These are phyloP conservation scores for Melanaphis sacchari DNA, from an alignment of 1,140 invertebrate genomes.

Conservation along the genomic window DNA sequence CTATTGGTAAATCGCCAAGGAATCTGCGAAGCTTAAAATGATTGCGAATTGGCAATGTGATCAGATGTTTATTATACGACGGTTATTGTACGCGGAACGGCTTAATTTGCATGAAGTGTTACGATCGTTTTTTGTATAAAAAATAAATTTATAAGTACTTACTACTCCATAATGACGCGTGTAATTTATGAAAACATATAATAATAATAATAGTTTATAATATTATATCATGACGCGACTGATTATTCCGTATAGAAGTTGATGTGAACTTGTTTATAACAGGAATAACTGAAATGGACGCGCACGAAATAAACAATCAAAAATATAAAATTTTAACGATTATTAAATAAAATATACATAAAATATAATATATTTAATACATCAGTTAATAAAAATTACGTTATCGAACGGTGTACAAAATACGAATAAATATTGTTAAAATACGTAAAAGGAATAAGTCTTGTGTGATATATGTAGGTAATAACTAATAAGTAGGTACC, in stretches of 20 bases:
- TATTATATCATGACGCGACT: background rate
- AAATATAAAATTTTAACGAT: background rate
- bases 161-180: background rate
- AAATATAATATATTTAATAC: background rate
- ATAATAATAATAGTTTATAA: background rate
- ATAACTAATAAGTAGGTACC: background rate
- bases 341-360: background rate
- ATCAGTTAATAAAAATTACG: background rate
- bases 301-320: background rate
- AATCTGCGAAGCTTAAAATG: background rate
- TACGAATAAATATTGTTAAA: background rate
- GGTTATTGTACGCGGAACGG: background rate
- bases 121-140: background rate
- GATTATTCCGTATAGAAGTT: background rate
- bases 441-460: background rate
- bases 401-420: background rate
- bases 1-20: background rate
- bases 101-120: conserved; percentile 1
- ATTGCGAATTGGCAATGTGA: background rate
- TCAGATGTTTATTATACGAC: background rate
- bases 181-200: background rate
- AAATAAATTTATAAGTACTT: background rate
- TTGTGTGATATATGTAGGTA: background rate
- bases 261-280: background rate
- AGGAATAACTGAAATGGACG: background rate